Evolutionary conservation across 2,113 vertebrate genomes (phyloP).

Genomic region (Bolborhynchus lineola): DNA sequence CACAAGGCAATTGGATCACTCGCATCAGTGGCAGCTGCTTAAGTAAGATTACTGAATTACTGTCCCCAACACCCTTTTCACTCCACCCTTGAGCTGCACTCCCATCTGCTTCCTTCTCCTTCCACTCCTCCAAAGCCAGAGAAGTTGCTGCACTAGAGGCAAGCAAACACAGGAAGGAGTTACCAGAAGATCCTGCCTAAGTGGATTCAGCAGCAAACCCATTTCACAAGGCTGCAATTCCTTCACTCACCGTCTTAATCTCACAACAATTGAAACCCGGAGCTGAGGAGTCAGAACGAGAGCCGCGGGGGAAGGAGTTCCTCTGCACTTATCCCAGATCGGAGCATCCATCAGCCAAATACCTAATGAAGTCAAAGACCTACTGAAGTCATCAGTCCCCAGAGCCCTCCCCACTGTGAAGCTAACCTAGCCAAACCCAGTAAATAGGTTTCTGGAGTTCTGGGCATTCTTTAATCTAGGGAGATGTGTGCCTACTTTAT

Average conservation of each 20-base stretch:
- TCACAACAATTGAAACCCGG: not conserved
- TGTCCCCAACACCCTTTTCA: not conserved
- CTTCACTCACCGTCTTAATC: slow-evolving; percentile 12
- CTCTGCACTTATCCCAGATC: not conserved
- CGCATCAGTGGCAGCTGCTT: not conserved
- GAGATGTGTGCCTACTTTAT: not conserved
- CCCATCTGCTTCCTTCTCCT: not conserved
- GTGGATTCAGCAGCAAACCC: not conserved
- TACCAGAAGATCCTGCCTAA: not conserved
- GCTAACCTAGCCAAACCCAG: not conserved
- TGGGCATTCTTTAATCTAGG: not conserved
- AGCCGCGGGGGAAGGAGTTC: not conserved
- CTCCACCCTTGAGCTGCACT: not conserved
- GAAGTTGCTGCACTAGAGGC: not conserved
- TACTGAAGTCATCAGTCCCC: not conserved
- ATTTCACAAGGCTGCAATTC: not conserved
- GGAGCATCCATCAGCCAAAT: not conserved
- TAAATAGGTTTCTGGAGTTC: not conserved
- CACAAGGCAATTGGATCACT: not conserved
- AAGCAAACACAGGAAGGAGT: not conserved
- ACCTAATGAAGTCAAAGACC: not conserved
- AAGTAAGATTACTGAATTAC: not conserved
- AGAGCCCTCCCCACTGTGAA: not conserved
- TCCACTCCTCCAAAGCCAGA: not conserved
- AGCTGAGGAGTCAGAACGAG: not conserved